Conservation (phyloP, 2,888 invertebrate genomes). For the Palloptera scutellata region DNA sequence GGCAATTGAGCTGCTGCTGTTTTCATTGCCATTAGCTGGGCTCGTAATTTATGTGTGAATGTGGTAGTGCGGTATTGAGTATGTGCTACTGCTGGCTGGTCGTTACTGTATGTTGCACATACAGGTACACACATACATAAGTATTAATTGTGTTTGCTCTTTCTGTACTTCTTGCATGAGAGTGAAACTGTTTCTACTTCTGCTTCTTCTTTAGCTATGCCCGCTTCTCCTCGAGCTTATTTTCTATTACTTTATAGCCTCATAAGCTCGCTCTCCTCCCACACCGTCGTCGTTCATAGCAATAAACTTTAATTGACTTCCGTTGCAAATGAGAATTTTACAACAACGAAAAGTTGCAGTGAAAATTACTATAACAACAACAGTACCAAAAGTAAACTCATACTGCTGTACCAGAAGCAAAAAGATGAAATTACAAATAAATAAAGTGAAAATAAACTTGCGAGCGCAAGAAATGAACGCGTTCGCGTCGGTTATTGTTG, state of each 20-base stretch:
- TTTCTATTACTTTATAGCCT: too few relatives aligned
- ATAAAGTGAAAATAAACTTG: not conserved
- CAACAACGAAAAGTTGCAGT: not conserved
- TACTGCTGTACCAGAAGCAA: not conserved
- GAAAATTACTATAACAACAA: not conserved
- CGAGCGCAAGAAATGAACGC: not conserved
- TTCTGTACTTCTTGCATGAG: too few relatives aligned
- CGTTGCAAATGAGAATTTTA: not conserved
- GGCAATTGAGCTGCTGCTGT: not conserved
- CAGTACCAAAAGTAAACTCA: not conserved
- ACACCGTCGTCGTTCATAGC: not conserved
- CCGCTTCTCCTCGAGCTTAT: too few relatives aligned
- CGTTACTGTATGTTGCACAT: too few relatives aligned
- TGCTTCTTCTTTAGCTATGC: too few relatives aligned
- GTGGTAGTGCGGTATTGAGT: too few relatives aligned
- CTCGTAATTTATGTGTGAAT: not conserved
- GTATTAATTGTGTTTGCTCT: too few relatives aligned
- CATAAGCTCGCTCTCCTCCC: not conserved
- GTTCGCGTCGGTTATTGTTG: not conserved
- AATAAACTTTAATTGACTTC: slow-evolving; percentile 12
- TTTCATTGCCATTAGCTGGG: not conserved
- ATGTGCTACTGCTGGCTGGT: too few relatives aligned
- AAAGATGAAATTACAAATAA: not conserved
- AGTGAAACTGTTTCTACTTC: too few relatives aligned
- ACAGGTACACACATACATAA: too few relatives aligned